These are phyloP conservation scores for Spisula solida DNA, from an alignment of 2,888 invertebrate species.

Conservation along the genomic window DNA sequence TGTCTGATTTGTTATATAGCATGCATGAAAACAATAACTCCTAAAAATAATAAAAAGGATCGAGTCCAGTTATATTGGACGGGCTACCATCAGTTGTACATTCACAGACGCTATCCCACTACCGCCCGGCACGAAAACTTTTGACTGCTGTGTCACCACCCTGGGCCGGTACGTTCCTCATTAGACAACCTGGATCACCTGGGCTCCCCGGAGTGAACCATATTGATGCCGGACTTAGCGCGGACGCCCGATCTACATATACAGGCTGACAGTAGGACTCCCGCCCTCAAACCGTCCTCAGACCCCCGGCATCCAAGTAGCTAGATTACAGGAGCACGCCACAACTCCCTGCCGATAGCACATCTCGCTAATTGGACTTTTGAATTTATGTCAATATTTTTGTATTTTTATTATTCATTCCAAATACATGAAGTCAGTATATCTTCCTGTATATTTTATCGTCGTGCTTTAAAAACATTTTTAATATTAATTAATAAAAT, in stretches of 20 bases:
- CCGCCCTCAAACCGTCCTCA: slow-evolving; percentile 97
- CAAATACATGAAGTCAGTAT: neutral
- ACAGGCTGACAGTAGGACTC: slow-evolving; percentile 91
- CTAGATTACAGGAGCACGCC: slow-evolving; percentile 99
- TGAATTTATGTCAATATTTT: neutral
- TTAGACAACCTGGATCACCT: slow-evolving; percentile 95
- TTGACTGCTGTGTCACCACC: slow-evolving; percentile 94
- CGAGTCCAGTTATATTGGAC: slow-evolving; percentile 93
- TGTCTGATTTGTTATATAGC: too few species aligned
- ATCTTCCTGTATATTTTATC: too few species aligned
- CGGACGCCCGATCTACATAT: slow-evolving; percentile 95
- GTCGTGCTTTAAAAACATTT: too few species aligned
- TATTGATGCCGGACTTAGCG: slow-evolving; percentile 99
- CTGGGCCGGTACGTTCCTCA: slow-evolving; percentile 95
- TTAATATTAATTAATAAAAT: too few species aligned
- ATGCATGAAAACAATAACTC: too few species aligned
- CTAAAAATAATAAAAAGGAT: slow-evolving; percentile 89
- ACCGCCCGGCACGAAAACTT: slow-evolving; percentile 99
- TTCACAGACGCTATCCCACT: slow-evolving; percentile 99
- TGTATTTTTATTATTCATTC: neutral
- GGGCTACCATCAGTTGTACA: slow-evolving; percentile 93
- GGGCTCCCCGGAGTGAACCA: slow-evolving; percentile 95
- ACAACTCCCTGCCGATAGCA: slow-evolving; percentile 93
- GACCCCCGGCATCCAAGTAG: slow-evolving; percentile 96
- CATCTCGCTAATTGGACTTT: neutral